A percentile compares a stretch with the other conserved stretches of the same genome.
These are phyloP conservation scores for Phodopus roborovskii DNA, from an alignment of 2,113 vertebrate species.

Conservation along the genomic window DNA sequence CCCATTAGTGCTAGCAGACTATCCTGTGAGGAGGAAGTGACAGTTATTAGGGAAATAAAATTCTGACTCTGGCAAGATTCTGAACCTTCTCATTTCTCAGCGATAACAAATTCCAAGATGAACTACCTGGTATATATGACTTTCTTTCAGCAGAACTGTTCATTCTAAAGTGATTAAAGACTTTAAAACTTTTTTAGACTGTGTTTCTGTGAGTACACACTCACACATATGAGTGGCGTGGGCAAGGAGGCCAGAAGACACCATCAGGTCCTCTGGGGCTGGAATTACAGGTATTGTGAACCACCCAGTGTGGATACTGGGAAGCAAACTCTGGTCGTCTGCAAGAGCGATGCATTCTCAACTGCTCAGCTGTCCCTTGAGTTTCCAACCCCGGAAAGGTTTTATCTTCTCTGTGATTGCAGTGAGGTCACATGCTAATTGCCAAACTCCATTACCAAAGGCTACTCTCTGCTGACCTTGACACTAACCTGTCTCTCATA, in stretches of 20 bases:
- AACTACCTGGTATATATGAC: background rate
- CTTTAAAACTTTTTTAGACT: background rate
- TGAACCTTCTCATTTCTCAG: slow-evolving; percentile 1
- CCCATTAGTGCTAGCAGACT: background rate
- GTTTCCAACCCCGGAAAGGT: background rate
- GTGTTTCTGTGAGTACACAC: background rate
- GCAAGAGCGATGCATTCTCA: background rate
- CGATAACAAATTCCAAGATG: background rate
- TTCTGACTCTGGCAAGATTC: background rate
- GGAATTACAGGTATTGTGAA: background rate
- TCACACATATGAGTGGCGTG: background rate
- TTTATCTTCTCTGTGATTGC: background rate
- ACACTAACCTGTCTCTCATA: background rate
- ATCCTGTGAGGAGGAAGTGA: background rate
- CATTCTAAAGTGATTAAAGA: background rate
- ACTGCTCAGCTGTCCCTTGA: background rate
- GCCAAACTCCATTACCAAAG: background rate
- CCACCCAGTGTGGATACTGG: no score
- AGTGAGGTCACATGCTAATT: background rate
- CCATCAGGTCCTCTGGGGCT: no score
- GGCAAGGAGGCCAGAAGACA: background rate
- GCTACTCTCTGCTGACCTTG: background rate
- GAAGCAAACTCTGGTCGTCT: background rate
- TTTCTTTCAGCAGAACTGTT: background rate
- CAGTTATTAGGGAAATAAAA: background rate